A percentile compares a stretch with the other conserved stretches of the same genome.
Conservation (phyloP, 2,888 invertebrate genomes). For the Hecatera dysodea region DNA sequence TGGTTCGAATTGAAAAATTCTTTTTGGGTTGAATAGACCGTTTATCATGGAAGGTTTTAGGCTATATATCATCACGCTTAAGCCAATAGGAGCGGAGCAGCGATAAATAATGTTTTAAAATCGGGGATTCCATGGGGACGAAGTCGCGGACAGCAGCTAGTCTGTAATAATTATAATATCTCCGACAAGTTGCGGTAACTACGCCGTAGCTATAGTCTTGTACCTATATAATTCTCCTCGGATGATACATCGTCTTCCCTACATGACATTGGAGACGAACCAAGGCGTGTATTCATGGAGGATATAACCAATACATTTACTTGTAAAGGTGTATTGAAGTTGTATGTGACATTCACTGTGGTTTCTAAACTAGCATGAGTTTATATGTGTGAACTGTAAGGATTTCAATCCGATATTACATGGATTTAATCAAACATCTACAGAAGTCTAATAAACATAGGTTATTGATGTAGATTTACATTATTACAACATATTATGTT, state of each 20-base stretch:
- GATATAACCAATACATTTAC: slow-evolving; percentile 1
- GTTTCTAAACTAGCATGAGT: not conserved
- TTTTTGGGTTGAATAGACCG: no score
- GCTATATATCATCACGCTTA: no score
- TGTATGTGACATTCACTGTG: not conserved
- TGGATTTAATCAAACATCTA: not conserved
- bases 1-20: no score
- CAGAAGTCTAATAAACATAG: not conserved
- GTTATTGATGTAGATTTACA: no score
- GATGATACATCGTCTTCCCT: slow-evolving; percentile 16
- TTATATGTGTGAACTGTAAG: not conserved
- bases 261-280: slow-evolving; percentile 12
- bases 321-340: not conserved
- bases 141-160: no score
- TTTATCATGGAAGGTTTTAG: no score
- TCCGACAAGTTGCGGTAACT: not conserved
- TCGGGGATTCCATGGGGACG: no score
- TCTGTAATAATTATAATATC: no score
- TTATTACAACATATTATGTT: no score
- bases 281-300: slow-evolving; percentile 2
- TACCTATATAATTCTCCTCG: not conserved
- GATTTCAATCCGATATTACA: not conserved
- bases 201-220: not conserved
- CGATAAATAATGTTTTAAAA: no score
- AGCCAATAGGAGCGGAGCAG: no score